Conservation (phyloP, 2,888 invertebrate species). For the Eristalis intricaria region DNA sequence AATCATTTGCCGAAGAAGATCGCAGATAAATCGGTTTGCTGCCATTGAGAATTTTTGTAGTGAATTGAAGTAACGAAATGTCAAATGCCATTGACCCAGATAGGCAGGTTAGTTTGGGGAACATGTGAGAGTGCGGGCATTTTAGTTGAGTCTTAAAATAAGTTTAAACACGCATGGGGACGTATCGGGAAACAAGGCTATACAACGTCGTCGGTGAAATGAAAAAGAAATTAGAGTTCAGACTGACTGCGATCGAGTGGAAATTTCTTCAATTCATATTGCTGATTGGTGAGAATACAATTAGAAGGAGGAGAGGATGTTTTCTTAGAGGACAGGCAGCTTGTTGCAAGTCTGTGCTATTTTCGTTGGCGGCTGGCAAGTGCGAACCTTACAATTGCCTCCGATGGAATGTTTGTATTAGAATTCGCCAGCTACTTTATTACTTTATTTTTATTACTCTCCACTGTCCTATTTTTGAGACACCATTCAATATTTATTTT, state of each 20-base stretch:
- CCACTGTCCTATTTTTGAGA: too few relatives aligned
- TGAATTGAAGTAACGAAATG: constrained; percentile 19
- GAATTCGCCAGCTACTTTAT: too few relatives aligned
- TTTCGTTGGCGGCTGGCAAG: background rate
- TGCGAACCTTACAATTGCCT: background rate
- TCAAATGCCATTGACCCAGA: constrained; percentile 43
- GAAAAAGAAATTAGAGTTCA: background rate
- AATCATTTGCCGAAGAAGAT: constrained; percentile 11
- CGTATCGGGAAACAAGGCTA: background rate
- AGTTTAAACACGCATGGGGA: background rate
- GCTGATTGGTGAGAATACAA: background rate
- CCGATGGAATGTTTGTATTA: background rate
- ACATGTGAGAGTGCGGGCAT: background rate
- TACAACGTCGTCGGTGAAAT: background rate
- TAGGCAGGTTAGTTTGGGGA: constrained; percentile 29
- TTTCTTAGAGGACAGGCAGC: background rate
- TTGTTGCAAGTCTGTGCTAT: background rate
- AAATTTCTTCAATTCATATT: background rate
- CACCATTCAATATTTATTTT: too few relatives aligned
- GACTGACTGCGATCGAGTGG: background rate
- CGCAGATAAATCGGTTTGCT: background rate
- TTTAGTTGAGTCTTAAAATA: background rate
- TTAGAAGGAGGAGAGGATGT: background rate
- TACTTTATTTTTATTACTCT: too few relatives aligned
- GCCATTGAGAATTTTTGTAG: background rate